phyloP scores from a whole-genome alignment of 1,140 invertebrate genomes.

The Pteromalus puparum region DNA sequence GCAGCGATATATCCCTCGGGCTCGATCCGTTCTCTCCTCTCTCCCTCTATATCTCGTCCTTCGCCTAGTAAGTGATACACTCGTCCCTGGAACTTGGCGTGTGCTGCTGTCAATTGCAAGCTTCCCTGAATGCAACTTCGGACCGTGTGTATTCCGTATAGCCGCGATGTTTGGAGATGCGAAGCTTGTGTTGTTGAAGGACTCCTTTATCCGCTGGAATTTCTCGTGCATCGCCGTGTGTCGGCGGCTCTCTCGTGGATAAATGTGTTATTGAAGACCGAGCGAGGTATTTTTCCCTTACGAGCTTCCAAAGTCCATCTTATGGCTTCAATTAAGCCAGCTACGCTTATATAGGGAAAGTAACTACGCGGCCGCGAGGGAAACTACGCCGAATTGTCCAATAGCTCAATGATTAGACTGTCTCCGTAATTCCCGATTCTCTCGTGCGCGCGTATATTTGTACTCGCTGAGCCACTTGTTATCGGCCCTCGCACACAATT shows the following conservation, averaged over 20 bases:
- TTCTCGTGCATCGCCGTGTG: too few relatives aligned
- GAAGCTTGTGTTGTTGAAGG: too few relatives aligned
- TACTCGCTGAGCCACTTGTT: background rate
- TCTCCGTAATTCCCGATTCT: background rate
- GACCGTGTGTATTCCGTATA: too few relatives aligned
- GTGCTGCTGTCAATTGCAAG: slow-evolving; percentile 24
- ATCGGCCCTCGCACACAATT: background rate
- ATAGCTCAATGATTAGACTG: slow-evolving; percentile 10
- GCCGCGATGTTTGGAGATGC: too few relatives aligned
- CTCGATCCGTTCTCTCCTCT: background rate
- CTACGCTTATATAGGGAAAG: background rate
- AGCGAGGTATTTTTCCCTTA: too few relatives aligned
- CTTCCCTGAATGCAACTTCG: background rate
- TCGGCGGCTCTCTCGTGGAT: too few relatives aligned
- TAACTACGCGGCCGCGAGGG: background rate
- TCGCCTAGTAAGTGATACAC: background rate
- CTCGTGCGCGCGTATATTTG: background rate
- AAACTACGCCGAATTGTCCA: background rate
- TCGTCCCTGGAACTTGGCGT: slow-evolving; percentile 15
- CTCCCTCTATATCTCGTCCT: background rate
- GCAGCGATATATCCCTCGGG: background rate
- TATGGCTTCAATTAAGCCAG: too few relatives aligned
- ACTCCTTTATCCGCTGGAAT: too few relatives aligned
- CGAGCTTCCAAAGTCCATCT: too few relatives aligned
- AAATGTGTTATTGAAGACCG: too few relatives aligned